Evolutionary conservation across 2,797 vertebrate species (phyloP).

Genomic region (Gila robusta): DNA sequence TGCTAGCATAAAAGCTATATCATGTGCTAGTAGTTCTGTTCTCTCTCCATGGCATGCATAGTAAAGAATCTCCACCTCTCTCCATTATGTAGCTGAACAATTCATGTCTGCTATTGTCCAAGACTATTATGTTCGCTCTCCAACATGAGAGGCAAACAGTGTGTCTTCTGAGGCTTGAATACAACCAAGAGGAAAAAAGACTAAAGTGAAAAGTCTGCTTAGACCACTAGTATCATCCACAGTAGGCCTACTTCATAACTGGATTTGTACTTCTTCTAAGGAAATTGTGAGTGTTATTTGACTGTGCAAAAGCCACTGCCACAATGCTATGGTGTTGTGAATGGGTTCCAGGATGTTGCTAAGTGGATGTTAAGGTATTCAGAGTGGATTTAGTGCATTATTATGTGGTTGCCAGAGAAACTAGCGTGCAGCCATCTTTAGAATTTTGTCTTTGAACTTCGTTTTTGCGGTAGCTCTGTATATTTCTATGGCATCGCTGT

Average conservation of each 20-base stretch:
- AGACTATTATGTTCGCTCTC: slow-evolving; percentile 5
- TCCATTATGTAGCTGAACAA: slow-evolving; percentile 11
- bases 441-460: too few species aligned
- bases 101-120: slow-evolving; percentile 24
- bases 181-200: neutral
- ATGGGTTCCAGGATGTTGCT: too few species aligned
- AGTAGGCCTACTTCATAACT: neutral
- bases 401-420: neutral
- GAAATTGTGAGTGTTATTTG: neutral
- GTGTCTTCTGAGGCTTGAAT: neutral
- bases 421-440: too few species aligned
- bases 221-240: neutral
- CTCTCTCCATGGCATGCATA: neutral
- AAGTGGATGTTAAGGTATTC: neutral
- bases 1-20: slow-evolving; percentile 22
- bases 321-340: neutral
- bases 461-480: too few species aligned
- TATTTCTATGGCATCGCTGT: neutral
- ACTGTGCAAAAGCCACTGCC: neutral
- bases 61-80: slow-evolving; percentile 18
- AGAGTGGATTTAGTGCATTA: neutral
- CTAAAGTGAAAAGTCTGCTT: neutral
- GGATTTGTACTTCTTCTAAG: neutral
- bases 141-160: neutral
- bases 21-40: slow-evolving; percentile 1